phyloP scores from a whole-genome alignment of 2,113 vertebrate species.

The Megalops atlanticus region DNA sequence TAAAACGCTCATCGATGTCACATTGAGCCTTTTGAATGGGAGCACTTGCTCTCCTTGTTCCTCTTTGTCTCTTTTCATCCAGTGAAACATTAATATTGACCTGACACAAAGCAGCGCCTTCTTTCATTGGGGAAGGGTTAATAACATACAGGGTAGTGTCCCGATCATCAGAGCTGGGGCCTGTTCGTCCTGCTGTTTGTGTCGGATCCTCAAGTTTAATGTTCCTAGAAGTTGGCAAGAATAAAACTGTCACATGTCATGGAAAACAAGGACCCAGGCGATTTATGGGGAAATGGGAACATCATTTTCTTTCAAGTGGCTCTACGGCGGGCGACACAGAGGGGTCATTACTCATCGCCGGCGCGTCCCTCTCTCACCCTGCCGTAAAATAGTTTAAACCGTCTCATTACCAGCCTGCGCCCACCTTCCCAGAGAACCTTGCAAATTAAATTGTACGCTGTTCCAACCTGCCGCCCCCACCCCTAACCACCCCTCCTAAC shows the following conservation, averaged over 20 bases:
- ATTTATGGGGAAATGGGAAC: slow-evolving; percentile 41
- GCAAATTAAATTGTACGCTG: slow-evolving; percentile 50
- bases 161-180: background rate
- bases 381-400: slow-evolving; percentile 52
- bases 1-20: too few relatives aligned
- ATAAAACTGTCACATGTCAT: slow-evolving; percentile 39
- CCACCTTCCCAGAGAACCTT: slow-evolving; percentile 23
- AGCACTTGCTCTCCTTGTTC: background rate
- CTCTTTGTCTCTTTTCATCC: background rate
- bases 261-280: slow-evolving; percentile 26
- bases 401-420: slow-evolving; percentile 52
- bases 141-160: background rate
- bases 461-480: background rate
- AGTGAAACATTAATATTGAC: background rate
- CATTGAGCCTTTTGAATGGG: background rate
- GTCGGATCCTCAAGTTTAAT: slow-evolving; percentile 38
- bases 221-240: slow-evolving; percentile 31
- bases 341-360: slow-evolving; percentile 43
- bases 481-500: slow-evolving; percentile 17
- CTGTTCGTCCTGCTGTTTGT: background rate
- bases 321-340: slow-evolving; percentile 31
- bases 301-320: slow-evolving; percentile 45
- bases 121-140: background rate
- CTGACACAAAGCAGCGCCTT: background rate
- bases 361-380: background rate